phyloP scores from a whole-genome alignment of 2,797 vertebrate genomes.

The Gymnothorax javanicus region DNA sequence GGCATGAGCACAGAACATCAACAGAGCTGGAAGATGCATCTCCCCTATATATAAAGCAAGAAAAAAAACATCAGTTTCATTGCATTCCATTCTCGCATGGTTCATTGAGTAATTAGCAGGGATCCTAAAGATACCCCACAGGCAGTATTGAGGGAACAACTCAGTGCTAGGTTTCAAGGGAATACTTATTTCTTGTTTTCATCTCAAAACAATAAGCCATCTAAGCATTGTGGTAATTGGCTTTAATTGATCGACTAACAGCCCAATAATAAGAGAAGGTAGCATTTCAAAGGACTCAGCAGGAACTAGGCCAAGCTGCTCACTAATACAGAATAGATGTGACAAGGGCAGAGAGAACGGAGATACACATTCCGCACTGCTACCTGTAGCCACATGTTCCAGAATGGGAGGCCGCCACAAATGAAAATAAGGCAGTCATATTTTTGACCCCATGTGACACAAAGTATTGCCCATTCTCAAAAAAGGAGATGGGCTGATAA shows the following conservation, averaged over 20 bases:
- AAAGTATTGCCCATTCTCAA: not conserved
- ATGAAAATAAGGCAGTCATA: not conserved
- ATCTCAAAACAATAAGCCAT: not conserved
- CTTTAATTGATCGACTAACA: not conserved
- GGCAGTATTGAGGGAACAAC: not conserved
- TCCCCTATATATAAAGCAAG: constrained; percentile 45
- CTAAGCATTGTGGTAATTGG: not conserved
- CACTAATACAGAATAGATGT: not conserved
- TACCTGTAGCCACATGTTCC: not conserved
- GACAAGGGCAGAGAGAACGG: not conserved
- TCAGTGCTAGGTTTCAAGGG: not conserved
- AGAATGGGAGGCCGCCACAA: not conserved
- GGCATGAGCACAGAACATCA: constrained; percentile 60
- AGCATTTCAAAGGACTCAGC: not conserved
- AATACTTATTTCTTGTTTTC: not conserved
- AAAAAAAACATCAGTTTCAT: not conserved
- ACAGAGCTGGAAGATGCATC: constrained; percentile 64
- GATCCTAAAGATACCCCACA: not conserved
- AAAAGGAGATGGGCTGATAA: not conserved
- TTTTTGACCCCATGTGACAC: not conserved
- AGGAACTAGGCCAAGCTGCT: not conserved
- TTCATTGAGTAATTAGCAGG: not conserved
- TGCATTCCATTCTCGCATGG: not conserved
- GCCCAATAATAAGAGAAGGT: no score
- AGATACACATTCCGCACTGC: not conserved